These are phyloP conservation scores for Callyntrura guangdongensis DNA, from an alignment of 2,888 invertebrate genomes.

Conservation along the genomic window DNA sequence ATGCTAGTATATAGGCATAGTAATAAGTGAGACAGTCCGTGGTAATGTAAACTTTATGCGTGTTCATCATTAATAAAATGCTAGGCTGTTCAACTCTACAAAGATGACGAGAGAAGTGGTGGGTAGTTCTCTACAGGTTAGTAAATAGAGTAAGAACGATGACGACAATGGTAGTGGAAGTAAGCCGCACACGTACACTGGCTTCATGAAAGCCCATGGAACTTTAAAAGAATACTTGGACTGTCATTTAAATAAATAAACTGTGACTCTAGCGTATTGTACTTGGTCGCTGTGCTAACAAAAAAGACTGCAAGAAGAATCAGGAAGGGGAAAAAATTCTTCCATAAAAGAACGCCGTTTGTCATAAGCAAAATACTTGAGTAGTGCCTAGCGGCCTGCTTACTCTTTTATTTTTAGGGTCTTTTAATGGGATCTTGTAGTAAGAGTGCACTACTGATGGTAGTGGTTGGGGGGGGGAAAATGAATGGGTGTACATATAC, in stretches of 20 bases:
- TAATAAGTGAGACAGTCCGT: neutral
- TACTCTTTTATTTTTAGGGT: too few species aligned
- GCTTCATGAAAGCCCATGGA: neutral
- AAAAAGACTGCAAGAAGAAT: neutral
- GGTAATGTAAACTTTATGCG: neutral
- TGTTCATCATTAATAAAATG: conserved; percentile 35
- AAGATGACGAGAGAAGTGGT: neutral
- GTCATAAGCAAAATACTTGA: too few species aligned
- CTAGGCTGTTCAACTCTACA: neutral
- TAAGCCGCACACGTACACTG: neutral
- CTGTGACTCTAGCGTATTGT: neutral
- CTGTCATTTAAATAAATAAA: conserved; percentile 28
- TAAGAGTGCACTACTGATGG: too few species aligned
- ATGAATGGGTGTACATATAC: too few species aligned
- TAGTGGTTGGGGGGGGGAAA: too few species aligned
- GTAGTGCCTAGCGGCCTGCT: too few species aligned
- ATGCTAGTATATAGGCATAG: neutral
- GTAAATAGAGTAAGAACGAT: neutral
- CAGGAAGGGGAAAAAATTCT: neutral
- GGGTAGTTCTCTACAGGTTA: conserved; percentile 26
- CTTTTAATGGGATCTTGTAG: too few species aligned
- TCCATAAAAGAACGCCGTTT: neutral
- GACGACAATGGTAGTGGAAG: neutral
- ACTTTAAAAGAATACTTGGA: neutral
- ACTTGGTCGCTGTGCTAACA: neutral